Conservation (phyloP, 2,113 vertebrate genomes). For the rabbit (Oryctolagus cuniculus) region mOryCun1.1 NC_091436.1:113167501-113168000, state of each 20-base stretch:
- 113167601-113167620: background rate
- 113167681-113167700: background rate
- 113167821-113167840: background rate
- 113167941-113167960: background rate
- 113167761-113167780: background rate
- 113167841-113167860: background rate
- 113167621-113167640: background rate
- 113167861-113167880: conserved; percentile 3
- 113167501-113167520: conserved; percentile 20
- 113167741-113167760: background rate
- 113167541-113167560: background rate
- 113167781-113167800: background rate
- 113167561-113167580: conserved; percentile 26
- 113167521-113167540: conserved; percentile 20
- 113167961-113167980: background rate
- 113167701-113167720: background rate
- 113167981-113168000: conserved; percentile 32
- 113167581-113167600: conserved; percentile 39
- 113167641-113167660: background rate
- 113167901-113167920: background rate
- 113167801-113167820: background rate
- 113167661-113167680: background rate
- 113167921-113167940: background rate
- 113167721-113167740: background rate
- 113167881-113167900: background rate